Base-by-base conservation (phyloP, 2,113 vertebrate species). In the human region DNA sequence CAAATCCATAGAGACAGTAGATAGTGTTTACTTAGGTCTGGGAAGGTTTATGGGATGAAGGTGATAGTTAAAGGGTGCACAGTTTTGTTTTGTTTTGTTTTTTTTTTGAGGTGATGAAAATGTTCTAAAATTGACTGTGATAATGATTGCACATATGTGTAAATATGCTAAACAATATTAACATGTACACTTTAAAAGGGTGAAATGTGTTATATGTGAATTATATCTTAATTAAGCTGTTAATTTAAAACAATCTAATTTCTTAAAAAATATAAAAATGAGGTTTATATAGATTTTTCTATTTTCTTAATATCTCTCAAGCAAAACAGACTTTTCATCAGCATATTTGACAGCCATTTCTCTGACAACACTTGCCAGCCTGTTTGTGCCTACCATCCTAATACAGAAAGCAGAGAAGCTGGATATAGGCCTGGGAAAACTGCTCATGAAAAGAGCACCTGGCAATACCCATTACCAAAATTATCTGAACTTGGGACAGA, bases 121-220 rank as follows among this genome's bases (percentile, higher is more conserved):
- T 57, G 12, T 80, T 86, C 55, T 20, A 72, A 57, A 89, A 84
- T 45, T 84, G 22, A 52, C 48, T 75, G 25, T 85, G 17, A 3
- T 85, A 32, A 70, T 87, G 22, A 70, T 30, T 73, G 14, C 17
- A 76, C 7, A 11, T 80, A 79, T 64, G 32, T 86, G 12, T 64
- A 80, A 75, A 64, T 25, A 59, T 80, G 32, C 5, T 79, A 89
- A 92, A 92, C 80, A 84, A 25, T 18, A 70, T 38, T 84, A 79
- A 78, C 16, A 76, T 27, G 22, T 32, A 59, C 1, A 72, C n/a
- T 90, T 87, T 76, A 89, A 90, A 88, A 59, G 43, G 2, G 6
- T 78, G 50, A 94, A 88, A 73, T 94, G 43, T 75, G 86, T 92
- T 30, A 11, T 87, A 93, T 87, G 59, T 48, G 4, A 94, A 82